These are phyloP conservation scores for Phenganax marumi DNA, from an alignment of 92 coral and sea anemone species.

Conservation along the genomic window DNA sequence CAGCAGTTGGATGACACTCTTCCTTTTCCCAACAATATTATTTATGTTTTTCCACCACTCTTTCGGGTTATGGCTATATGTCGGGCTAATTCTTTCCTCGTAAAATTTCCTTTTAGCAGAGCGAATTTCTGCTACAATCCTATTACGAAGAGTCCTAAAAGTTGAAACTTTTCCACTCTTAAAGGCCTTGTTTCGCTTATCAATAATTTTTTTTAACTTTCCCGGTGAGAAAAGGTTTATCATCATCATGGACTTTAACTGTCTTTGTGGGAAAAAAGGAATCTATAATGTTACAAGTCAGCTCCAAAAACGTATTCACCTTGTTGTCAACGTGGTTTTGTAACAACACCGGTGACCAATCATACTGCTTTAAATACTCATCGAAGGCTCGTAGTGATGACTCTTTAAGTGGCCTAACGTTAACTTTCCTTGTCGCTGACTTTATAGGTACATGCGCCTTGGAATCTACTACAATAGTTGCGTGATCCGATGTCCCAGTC, in stretches of 20 bases:
- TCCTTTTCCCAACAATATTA: not conserved
- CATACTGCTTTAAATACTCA: not conserved
- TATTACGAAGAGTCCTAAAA: not conserved
- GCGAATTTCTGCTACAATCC: not conserved
- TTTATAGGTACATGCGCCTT: not conserved
- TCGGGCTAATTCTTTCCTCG: not conserved
- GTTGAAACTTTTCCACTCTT: not conserved
- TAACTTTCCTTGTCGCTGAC: not conserved
- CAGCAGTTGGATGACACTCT: not conserved
- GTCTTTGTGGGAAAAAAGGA: not conserved
- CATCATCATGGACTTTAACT: not conserved
- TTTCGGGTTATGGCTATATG: not conserved
- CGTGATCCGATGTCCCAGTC: not conserved
- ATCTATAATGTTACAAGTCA: not conserved
- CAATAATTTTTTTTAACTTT: not conserved
- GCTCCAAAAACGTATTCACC: not conserved
- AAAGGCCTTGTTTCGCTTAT: not conserved
- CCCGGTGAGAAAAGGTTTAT: not conserved
- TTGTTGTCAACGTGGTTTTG: not conserved
- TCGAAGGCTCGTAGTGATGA: not conserved
- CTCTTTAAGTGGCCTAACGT: not conserved
- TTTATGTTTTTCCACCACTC: conserved; percentile 2
- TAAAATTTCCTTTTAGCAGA: not conserved
- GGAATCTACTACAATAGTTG: not conserved
- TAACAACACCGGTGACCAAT: not conserved